Conservation (phyloP, 2,888 invertebrate species). For the Rhorus exstirpatorius region DNA sequence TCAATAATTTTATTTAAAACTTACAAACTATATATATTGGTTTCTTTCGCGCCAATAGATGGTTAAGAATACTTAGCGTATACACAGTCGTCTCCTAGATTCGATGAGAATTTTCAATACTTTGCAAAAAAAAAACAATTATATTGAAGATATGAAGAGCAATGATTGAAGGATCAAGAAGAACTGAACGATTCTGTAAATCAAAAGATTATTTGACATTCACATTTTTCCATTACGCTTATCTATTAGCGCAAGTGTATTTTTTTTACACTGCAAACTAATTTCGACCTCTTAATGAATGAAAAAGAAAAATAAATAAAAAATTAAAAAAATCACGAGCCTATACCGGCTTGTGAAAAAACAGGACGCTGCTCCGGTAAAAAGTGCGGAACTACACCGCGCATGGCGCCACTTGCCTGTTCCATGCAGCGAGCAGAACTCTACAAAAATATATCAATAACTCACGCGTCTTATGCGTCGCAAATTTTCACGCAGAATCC, state of each 20-base stretch:
- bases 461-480: neutral
- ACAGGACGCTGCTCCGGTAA: too few species aligned
- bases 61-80: conserved; percentile 5
- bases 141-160: too few species aligned
- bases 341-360: too few species aligned
- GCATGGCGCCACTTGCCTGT: too few species aligned
- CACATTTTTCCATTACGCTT: neutral
- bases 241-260: too few species aligned
- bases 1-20: conserved; percentile 34
- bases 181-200: neutral
- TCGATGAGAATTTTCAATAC: neutral
- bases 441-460: too few species aligned
- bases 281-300: too few species aligned
- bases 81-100: neutral
- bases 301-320: neutral
- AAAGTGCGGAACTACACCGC: too few species aligned
- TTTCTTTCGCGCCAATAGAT: conserved; percentile 40
- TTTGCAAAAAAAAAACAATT: neutral
- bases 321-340: neutral
- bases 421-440: too few species aligned
- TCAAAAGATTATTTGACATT: conserved; percentile 6
- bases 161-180: too few species aligned
- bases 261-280: too few species aligned
- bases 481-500: neutral
- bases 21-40: conserved; percentile 57